A percentile compares a stretch with the other conserved stretches of the same genome.
Conservation (phyloP, 2,888 invertebrate species). For the Eumerus sabulonum region DNA sequence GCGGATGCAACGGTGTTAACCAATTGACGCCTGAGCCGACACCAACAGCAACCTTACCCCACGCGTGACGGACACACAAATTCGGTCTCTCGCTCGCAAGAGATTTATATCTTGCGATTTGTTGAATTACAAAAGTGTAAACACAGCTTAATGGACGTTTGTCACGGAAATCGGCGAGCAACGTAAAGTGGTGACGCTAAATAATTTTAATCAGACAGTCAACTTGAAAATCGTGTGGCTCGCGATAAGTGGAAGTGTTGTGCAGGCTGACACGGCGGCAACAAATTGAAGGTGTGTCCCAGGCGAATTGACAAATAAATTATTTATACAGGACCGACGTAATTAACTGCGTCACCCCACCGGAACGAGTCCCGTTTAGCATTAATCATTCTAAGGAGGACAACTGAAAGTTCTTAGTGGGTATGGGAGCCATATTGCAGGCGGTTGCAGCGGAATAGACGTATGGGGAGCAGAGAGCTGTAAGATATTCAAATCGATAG, state of each 20-base stretch:
- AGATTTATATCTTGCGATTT: conserved; percentile 68
- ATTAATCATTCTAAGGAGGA: conserved; percentile 42
- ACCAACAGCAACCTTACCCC: conserved; percentile 8
- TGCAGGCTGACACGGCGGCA: not conserved
- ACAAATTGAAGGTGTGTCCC: conserved; percentile 40
- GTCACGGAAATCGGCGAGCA: conserved; percentile 60
- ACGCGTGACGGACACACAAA: too few species aligned
- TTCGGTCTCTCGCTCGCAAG: conserved; percentile 1
- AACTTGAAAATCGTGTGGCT: conserved; percentile 64
- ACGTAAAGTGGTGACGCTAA: conserved; percentile 65
- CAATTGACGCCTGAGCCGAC: conserved; percentile 40
- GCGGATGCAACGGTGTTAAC: conserved; percentile 41
- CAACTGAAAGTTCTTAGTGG: not conserved
- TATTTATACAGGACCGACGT: conserved; percentile 53
- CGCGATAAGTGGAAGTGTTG: conserved; percentile 26
- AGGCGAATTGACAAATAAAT: conserved; percentile 60
- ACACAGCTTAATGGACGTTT: conserved; percentile 65
- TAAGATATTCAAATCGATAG: conserved; percentile 31
- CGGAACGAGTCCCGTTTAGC: conserved; percentile 41
- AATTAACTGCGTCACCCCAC: conserved; percentile 61
- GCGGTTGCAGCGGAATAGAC: not conserved
- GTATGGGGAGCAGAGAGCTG: not conserved
- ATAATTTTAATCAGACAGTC: conserved; percentile 68
- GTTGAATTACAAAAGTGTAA: conserved; percentile 66
- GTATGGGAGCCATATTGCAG: too few species aligned